Evolutionary conservation across 2,113 vertebrate species (phyloP), one percentile per base, ranked within the genome.

Genomic region (Bagarius yarrelli): DNA sequence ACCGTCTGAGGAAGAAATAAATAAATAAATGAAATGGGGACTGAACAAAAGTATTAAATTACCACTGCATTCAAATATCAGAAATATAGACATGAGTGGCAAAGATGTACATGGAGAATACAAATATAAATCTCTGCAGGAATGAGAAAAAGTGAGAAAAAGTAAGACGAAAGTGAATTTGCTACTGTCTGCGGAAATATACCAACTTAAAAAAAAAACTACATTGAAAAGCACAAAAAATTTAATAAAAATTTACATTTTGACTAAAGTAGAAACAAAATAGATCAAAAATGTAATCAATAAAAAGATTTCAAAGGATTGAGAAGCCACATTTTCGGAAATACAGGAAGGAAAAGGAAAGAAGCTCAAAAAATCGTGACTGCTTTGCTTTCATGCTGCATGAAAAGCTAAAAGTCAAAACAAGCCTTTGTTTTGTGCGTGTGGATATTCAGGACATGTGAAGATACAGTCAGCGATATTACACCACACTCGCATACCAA

Each of bases 161-260:
- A 16, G 2, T 6, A 52, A 18, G 44, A 72, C 19, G 2, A 16
- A 4, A 52, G 8, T 0, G 96, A 95, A 83, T 95, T 94, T 15
- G 95, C 96, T 73, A 95, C 94, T 56, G 94, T 94, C 95, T 96
- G 88, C 64, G 69, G 53, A 32, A 15, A 32, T 81, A 5, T n/a
- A n/a, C n/a, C n/a, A n/a, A n/a, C n/a, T n/a, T n/a, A n/a, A 85
- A 2, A 44, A 52, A 56, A 14, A 30, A 44, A 53, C 5, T 69
- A 27, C 14, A 71, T 0, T 27, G 15, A 44, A 50, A 47, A 52
- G n/a, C 6, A 19, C 30, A 21, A 16, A 53, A 16, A 61, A 30
- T 27, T 1, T 25, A 47, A 61, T 60, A 60, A 61, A 6, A 30
- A 47, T 18, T 44, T 5, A 2, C 5, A 18, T 76, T 44, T 25